phyloP scores from a whole-genome alignment of 2,113 vertebrate species.

The Vulpes vulpes region DNA sequence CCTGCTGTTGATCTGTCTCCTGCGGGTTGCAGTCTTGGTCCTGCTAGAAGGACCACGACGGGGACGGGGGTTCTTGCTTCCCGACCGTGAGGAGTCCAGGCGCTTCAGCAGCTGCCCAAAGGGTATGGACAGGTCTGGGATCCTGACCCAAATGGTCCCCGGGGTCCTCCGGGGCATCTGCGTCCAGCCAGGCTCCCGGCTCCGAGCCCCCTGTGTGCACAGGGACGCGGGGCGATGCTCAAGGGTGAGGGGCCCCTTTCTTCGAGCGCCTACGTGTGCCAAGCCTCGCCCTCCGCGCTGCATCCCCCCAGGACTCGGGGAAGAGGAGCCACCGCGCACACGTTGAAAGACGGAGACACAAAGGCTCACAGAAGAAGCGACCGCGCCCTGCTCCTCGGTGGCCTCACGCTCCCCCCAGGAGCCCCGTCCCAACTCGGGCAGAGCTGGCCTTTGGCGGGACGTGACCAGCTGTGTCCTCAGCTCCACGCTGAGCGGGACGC shows the following conservation, averaged over 20 bases:
- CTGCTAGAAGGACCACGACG: too few relatives aligned
- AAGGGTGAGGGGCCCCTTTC: not conserved
- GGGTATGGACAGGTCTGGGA: too few relatives aligned
- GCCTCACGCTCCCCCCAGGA: not conserved
- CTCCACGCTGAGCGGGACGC: not conserved
- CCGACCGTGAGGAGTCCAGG: too few relatives aligned
- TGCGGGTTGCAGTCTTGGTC: too few relatives aligned
- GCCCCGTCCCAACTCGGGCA: not conserved
- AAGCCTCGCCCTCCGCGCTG: not conserved
- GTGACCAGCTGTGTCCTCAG: not conserved
- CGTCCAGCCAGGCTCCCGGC: not conserved
- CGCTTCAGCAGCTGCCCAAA: not conserved
- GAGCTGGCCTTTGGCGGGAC: too few relatives aligned
- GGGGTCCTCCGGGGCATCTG: not conserved
- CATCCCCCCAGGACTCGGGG: not conserved
- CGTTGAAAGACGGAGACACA: not conserved
- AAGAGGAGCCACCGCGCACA: not conserved
- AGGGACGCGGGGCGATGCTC: not conserved
- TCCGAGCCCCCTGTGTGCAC: not conserved
- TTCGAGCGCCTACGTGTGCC: not conserved
- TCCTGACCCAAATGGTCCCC: too few relatives aligned
- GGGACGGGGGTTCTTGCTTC: too few relatives aligned
- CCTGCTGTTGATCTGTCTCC: too few relatives aligned
- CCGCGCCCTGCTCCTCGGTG: accelerated
- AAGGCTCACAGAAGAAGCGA: not conserved